Conservation (phyloP, 2,113 vertebrate species). For the Paralichthys olivaceus region DNA sequence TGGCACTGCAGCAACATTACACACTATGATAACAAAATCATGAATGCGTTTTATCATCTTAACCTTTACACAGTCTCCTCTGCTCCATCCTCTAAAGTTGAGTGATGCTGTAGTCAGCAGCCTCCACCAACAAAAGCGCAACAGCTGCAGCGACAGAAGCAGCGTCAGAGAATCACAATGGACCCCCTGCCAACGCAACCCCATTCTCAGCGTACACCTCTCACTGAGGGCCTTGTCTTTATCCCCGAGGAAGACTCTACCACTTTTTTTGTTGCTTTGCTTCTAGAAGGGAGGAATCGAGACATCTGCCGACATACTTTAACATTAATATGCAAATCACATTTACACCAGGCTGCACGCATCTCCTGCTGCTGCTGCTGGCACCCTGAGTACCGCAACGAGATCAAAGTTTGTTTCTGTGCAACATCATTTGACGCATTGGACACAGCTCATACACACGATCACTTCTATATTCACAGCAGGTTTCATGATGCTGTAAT, state of each 20-base stretch:
- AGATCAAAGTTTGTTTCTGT: slow-evolving; percentile 78
- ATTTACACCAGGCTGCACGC: slow-evolving; percentile 56
- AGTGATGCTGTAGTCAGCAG: slow-evolving; percentile 50
- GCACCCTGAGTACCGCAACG: slow-evolving; percentile 35
- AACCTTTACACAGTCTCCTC: background rate
- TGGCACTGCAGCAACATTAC: background rate
- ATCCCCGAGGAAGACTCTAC: slow-evolving; percentile 71
- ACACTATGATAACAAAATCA: background rate
- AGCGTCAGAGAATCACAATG: slow-evolving; percentile 74
- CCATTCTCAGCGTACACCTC: slow-evolving; percentile 72
- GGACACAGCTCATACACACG: background rate
- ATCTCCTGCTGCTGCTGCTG: slow-evolving; percentile 53
- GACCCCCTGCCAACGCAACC: slow-evolving; percentile 78
- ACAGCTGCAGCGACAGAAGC: slow-evolving; percentile 82
- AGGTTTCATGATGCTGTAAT: background rate
- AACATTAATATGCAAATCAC: slow-evolving; percentile 91
- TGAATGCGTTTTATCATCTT: background rate
- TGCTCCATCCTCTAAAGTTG: slow-evolving; percentile 28
- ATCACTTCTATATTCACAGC: background rate
- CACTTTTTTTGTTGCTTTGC: slow-evolving; percentile 38
- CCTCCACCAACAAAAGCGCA: slow-evolving; percentile 74
- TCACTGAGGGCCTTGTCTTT: slow-evolving; percentile 66
- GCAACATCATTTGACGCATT: slow-evolving; percentile 55
- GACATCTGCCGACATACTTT: slow-evolving; percentile 88
- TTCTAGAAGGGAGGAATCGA: slow-evolving; percentile 79